Evolutionary conservation across 2,797 vertebrate species (phyloP).

Genomic region (Fundulus diaphanus): DNA sequence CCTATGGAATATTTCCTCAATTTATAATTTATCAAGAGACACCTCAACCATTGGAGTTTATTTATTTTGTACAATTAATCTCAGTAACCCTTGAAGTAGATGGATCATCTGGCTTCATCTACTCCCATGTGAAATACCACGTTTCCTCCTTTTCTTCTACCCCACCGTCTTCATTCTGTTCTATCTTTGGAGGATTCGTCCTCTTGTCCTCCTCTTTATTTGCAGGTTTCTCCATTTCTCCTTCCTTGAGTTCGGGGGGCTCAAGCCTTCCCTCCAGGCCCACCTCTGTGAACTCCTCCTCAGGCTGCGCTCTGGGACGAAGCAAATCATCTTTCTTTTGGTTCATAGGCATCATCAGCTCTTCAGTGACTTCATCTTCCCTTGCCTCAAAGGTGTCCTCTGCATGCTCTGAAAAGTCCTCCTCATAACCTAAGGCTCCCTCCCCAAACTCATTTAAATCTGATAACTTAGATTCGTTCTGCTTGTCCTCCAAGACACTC

Average conservation of each 20-base stretch:
- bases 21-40: background rate
- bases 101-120: slow-evolving; percentile 10
- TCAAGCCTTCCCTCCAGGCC: background rate
- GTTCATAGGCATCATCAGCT: background rate
- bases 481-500: background rate
- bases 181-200: background rate
- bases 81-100: slow-evolving; percentile 3
- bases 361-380: slow-evolving; percentile 16
- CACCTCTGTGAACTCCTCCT: slow-evolving; percentile 10
- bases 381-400: background rate
- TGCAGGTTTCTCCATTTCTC: background rate
- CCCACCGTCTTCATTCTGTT: slow-evolving; percentile 15
- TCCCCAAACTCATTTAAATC: slow-evolving; percentile 14
- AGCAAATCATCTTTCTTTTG: slow-evolving; percentile 3
- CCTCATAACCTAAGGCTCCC: slow-evolving; percentile 17
- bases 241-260: slow-evolving; percentile 15
- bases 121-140: slow-evolving; percentile 75
- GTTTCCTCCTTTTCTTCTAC: slow-evolving; percentile 39
- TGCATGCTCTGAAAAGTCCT: background rate
- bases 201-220: slow-evolving; percentile 6
- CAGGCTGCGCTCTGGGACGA: background rate
- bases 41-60: slow-evolving; percentile 17
- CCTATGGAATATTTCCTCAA: background rate
- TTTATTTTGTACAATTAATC: slow-evolving; percentile 49
- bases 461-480: slow-evolving; percentile 9